A percentile compares a stretch with the other conserved stretches of the same genome.
These are phyloP conservation scores for Chelonia mydas DNA, from an alignment of 2,797 vertebrate genomes.

Conservation along the genomic window DNA sequence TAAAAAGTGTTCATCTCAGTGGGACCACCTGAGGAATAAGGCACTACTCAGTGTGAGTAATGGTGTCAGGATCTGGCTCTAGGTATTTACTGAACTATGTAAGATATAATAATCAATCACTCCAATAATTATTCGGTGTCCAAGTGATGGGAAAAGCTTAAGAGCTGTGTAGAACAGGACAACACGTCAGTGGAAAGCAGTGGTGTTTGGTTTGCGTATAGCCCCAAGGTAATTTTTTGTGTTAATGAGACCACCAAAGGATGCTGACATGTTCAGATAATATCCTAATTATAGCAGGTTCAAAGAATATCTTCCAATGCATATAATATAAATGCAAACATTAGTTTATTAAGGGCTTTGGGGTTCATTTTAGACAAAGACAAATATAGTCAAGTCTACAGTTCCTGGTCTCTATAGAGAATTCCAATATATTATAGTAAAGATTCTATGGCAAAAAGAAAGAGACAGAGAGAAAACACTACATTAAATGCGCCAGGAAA, in stretches of 20 bases:
- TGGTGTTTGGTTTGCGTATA: background rate
- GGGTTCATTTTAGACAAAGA: background rate
- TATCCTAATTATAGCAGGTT: background rate
- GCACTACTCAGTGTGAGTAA: background rate
- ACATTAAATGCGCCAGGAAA: background rate
- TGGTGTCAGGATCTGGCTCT: background rate
- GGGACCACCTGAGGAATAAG: background rate
- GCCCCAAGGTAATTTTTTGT: background rate
- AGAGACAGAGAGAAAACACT: too few relatives aligned
- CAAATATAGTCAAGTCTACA: fast-evolving
- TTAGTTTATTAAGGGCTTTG: background rate
- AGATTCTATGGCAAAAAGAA: background rate
- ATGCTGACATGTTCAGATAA: background rate
- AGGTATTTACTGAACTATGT: background rate
- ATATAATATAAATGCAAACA: background rate
- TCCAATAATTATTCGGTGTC: background rate
- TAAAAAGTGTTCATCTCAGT: background rate
- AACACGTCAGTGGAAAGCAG: fast-evolving
- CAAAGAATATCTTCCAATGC: background rate
- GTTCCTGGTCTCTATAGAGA: background rate
- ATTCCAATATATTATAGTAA: background rate
- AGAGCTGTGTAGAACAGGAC: background rate
- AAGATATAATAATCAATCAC: background rate
- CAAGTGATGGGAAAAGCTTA: fast-evolving
- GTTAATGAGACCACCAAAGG: background rate